Percentiles rank a stretch among this genome's conserved stretches.
Conservation (phyloP, 2,888 invertebrate genomes). For the Xylocampa areola region DNA sequence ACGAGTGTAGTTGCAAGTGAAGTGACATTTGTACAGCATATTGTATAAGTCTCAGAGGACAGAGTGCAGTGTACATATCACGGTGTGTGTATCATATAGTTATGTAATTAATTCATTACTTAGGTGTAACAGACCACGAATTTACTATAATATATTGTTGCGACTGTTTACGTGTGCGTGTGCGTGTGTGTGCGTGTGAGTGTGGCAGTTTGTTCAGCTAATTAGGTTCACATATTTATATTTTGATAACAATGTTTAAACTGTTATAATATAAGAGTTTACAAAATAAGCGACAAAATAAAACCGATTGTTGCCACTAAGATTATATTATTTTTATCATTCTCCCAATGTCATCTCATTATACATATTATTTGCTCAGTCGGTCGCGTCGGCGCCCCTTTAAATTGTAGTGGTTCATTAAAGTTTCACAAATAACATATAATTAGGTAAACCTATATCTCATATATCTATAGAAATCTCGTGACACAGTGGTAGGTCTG, state of each 20-base stretch:
- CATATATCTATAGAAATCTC: too few species aligned
- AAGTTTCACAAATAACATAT: too few species aligned
- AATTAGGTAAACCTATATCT: too few species aligned
- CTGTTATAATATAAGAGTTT: conserved; percentile 58
- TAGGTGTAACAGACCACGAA: conserved; percentile 68
- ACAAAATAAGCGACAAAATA: conserved; percentile 61
- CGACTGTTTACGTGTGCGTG: conserved; percentile 32
- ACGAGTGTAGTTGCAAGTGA: conserved; percentile 10
- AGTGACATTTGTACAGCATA: conserved; percentile 6
- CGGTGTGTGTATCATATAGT: conserved; percentile 42
- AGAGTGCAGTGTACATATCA: conserved; percentile 11
- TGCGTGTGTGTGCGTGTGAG: conserved; percentile 30
- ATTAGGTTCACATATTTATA: conserved; percentile 67
- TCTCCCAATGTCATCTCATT: background rate
- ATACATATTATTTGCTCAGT: too few species aligned
- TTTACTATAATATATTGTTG: conserved; percentile 75
- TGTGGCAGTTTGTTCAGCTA: conserved; percentile 50
- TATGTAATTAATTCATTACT: conserved; percentile 33
- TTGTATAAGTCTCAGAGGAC: conserved; percentile 10
- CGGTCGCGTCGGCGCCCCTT: background rate
- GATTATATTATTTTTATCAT: conserved; percentile 26
- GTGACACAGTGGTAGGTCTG: too few species aligned
- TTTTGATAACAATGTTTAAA: conserved; percentile 65
- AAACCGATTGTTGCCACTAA: conserved; percentile 57
- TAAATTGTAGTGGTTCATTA: too few species aligned